Evolutionary conservation across 2,113 vertebrate genomes (phyloP), one percentile per base, ranked within the genome.

Genomic region (Tragelaphus buxtoni): DNA sequence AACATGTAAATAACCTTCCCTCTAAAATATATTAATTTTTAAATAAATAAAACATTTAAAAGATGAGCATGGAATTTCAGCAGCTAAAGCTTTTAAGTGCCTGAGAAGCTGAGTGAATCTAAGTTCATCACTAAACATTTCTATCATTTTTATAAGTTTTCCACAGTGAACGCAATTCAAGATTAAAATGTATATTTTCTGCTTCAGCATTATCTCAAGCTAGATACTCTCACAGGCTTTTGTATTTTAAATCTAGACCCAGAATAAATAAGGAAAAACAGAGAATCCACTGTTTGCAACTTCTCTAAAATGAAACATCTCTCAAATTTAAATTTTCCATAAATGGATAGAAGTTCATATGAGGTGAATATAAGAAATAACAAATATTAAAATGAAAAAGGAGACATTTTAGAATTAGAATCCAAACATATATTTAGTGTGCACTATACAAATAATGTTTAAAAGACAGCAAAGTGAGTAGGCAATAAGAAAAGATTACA

Each of bases 21-120:
- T 85, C 18, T 85, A 82, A 96, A 91, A 77, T 94, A 65, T 6
- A 28, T 49, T 69, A 42, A 28, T 92, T 92, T n/a, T 74, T 30
- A 90, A 93, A 91, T 56, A 77, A 95, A 76, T 72, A 80, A 93
- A 95, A 88, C 28, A 3, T 63, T 92, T 90, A 79, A 90, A 91
- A 92, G 22, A 84, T 87, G 18, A 14, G 32, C 17, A 51, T 93
- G n/a, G 17, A 74, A 85, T 87, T 91, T 92, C 47, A 61, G 8
- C 3, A 58, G 10, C 58, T 88, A 87, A 91, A 58, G 24, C 7
- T 80, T 81, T 45, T 56, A 84, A 51, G 51, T 65, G 35, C 51
- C 42, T 81, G 60, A 92, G 58, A 96, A 74, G 17, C 20, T 63
- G 84, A 11, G 24, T 85, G 55, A 96, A 76, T 87, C 45, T 91